Evolutionary conservation across 1,140 invertebrate species (phyloP), one percentile per base, ranked within the genome.

Genomic region (Protaetia brevitarsis): DNA sequence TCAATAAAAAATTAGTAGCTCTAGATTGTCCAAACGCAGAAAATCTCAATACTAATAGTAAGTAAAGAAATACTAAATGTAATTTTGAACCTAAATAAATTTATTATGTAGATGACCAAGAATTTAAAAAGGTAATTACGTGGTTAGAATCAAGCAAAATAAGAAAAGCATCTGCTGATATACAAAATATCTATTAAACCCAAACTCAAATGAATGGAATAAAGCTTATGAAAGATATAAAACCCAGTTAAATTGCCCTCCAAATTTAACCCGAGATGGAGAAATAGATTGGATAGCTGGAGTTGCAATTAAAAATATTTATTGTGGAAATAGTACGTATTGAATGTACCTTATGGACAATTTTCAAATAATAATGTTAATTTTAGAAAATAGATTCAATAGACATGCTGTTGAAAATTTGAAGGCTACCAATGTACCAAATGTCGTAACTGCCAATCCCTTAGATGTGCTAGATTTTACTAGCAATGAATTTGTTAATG

Each of bases 81-180:
- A 56, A 70, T 59, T 58, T 67, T 60, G 66, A 64, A 26, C 66
- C 61, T 58, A 65, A 69, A 56, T 67, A 21, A 23, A 60, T 66
- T 69, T 70, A 57, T 74, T 68, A 76, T 79, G 69, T 77, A 95
- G 94, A 95, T 82, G 83, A 87, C 71, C 85, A 87, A 66, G 85
- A 92, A 71, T 90, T 95, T 75, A 86, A 89, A 60, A 90, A 88
- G 73, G 80, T 95, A 27, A 83, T 97, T 16, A 75, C 91, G 1
- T 98, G 96, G 96, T 75, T 98, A 23, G 96, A 98, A 81, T 92
- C 96, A 78, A 93, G 96, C 77, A 96, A 94, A 80, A 96, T 97
- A 70, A 87, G 95, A 13, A 87, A 90, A 72, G 95, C 95, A 72
- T 89, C 88, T 72, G 91, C 94, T 65, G 92, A 96, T 77, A 89